phyloP scores from a whole-genome alignment of 2,113 vertebrate species.

The Leptobrachium leishanense region DNA sequence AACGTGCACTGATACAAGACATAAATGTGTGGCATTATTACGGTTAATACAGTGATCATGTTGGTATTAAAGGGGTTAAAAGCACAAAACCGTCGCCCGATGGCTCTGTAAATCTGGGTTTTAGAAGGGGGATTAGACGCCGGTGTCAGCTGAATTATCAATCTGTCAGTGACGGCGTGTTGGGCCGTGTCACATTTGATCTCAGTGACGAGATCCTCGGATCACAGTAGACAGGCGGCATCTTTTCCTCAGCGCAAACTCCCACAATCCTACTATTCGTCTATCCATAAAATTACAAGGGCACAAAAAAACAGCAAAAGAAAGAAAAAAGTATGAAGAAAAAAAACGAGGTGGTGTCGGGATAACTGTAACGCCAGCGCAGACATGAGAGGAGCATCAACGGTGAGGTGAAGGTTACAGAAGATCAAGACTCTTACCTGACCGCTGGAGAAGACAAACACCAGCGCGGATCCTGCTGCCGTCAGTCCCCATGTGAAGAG shows the following conservation, averaged over 20 bases:
- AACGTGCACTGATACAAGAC: too few relatives aligned
- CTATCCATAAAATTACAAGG: too few relatives aligned
- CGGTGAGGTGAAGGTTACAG: too few relatives aligned
- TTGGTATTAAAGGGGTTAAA: slow-evolving; percentile 1
- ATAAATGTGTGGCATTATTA: too few relatives aligned
- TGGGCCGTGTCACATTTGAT: slow-evolving; percentile 19
- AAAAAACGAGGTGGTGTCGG: too few relatives aligned
- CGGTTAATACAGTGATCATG: too few relatives aligned
- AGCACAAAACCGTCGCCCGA: background rate
- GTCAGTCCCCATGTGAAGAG: slow-evolving; percentile 92
- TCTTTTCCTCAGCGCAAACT: background rate
- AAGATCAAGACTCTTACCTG: slow-evolving; percentile 70
- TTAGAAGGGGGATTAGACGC: slow-evolving; percentile 6
- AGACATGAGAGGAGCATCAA: too few relatives aligned
- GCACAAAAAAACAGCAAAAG: too few relatives aligned
- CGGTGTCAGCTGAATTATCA: slow-evolving; percentile 12
- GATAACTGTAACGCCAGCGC: too few relatives aligned
- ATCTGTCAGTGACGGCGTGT: slow-evolving; percentile 2
- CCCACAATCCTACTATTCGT: too few relatives aligned
- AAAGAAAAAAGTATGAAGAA: too few relatives aligned
- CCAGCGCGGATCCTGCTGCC: slow-evolving; percentile 83
- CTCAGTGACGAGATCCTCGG: background rate
- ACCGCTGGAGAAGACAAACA: slow-evolving; percentile 86
- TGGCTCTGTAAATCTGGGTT: background rate
- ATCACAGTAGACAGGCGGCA: slow-evolving; percentile 20